A percentile compares a stretch with the other conserved stretches of the same genome.
phyloP scores from a whole-genome alignment of 2,113 vertebrate species.

The Herpailurus yagouaroundi region DNA sequence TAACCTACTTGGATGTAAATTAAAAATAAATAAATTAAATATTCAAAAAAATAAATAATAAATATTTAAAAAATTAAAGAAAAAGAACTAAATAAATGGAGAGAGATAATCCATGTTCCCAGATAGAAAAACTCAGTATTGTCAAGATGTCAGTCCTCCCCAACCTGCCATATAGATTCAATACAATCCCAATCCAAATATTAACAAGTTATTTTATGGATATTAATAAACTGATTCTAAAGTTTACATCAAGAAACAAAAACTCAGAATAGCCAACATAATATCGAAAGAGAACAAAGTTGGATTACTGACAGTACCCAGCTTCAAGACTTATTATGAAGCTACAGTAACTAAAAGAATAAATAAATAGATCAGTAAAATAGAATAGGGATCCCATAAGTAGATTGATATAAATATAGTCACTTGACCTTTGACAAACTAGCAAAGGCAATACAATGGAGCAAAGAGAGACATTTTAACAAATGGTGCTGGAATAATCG shows the following conservation, averaged over 20 bases:
- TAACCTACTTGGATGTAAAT: too few species aligned
- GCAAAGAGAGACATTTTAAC: not conserved
- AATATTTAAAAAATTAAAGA: too few species aligned
- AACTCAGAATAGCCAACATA: not conserved
- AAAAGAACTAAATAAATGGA: not conserved
- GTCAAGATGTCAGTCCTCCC: not conserved
- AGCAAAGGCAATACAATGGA: not conserved
- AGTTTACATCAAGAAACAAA: not conserved
- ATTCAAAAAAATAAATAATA: too few species aligned
- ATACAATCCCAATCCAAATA: not conserved
- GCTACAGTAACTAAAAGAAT: not conserved
- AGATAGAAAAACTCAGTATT: not conserved
- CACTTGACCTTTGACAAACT: not conserved
- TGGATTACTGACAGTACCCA: too few species aligned
- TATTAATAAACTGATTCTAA: not conserved
- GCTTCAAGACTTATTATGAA: not conserved
- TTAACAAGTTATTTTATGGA: not conserved
- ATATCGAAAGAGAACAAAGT: not conserved
- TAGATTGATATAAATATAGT: not conserved
- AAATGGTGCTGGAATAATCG: not conserved
- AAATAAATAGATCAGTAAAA: not conserved
- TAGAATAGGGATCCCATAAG: not conserved
- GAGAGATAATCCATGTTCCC: not conserved
- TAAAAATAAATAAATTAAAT: too few species aligned
- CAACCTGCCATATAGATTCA: not conserved